These are phyloP conservation scores for Alsophila aescularia DNA, from an alignment of 2,888 invertebrate species.

Conservation along the genomic window DNA sequence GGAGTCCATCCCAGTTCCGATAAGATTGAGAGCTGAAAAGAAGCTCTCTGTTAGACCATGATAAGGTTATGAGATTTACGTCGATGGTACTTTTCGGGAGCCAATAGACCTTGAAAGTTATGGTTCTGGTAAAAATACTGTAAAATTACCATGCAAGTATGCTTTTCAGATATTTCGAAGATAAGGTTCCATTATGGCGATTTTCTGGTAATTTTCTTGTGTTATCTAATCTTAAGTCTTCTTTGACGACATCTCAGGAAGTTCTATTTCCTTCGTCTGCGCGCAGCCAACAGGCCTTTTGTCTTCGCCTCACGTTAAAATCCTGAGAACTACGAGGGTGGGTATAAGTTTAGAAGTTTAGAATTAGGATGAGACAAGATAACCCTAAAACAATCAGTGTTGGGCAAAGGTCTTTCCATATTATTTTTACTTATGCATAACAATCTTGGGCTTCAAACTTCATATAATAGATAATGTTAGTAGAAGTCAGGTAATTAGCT, in stretches of 20 bases:
- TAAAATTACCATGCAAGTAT: constrained; percentile 11
- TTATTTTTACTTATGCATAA: too few relatives aligned
- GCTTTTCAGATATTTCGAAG: not conserved
- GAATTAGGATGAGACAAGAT: not conserved
- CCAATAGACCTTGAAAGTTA: not conserved
- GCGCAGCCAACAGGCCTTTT: not conserved
- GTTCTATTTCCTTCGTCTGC: not conserved
- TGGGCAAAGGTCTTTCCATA: too few relatives aligned
- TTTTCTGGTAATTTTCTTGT: not conserved
- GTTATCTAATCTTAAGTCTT: too few relatives aligned
- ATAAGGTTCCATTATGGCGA: not conserved
- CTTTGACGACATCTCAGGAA: not conserved
- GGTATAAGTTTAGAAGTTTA: not conserved
- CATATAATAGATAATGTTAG: too few relatives aligned
- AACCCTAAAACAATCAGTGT: not conserved
- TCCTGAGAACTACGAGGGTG: constrained; percentile 8
- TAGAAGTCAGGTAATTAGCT: too few relatives aligned
- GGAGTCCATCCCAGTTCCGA: constrained; percentile 71
- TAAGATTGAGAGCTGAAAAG: constrained; percentile 56
- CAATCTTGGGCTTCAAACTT: too few relatives aligned
- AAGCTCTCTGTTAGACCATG: constrained; percentile 1
- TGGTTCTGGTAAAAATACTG: not conserved
- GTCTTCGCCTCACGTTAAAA: too few relatives aligned
- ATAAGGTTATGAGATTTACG: constrained; percentile 25
- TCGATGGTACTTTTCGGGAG: not conserved